phyloP scores from a whole-genome alignment of 2,113 vertebrate genomes.

The Seriola rivoliana region DNA sequence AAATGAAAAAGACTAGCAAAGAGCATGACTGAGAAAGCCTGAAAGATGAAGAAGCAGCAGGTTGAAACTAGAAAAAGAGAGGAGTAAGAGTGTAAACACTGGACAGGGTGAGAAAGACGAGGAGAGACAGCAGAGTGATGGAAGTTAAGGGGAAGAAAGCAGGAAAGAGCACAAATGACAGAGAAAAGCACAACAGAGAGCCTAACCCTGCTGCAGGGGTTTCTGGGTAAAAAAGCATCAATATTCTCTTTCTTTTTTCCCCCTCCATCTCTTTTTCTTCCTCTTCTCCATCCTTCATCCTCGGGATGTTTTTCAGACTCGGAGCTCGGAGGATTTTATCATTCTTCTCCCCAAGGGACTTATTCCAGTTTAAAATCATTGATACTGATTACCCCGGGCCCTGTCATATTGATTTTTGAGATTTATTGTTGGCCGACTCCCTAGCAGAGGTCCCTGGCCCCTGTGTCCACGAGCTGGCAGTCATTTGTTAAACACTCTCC shows the following conservation, averaged over 20 bases:
- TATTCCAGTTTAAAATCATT: conserved; percentile 83
- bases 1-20: not conserved
- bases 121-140: conserved; percentile 34
- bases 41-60: not conserved
- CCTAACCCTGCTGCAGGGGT: conserved; percentile 47
- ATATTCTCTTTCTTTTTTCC: conserved; percentile 46
- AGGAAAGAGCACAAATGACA: conserved; percentile 12
- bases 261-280: conserved; percentile 29
- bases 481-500: conserved; percentile 83
- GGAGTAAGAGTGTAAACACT: not conserved
- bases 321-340: conserved; percentile 73
- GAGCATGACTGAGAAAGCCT: not conserved
- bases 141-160: conserved; percentile 16
- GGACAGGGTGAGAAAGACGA: not conserved
- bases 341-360: conserved; percentile 71
- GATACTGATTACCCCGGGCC: conserved; percentile 83
- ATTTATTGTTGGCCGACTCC: conserved; percentile 81
- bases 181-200: conserved; percentile 62
- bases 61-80: not conserved
- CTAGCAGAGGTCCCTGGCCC: conserved; percentile 69
- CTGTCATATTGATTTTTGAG: conserved; percentile 85
- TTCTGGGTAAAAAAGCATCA: conserved; percentile 72
- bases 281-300: conserved; percentile 69
- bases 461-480: conserved; percentile 68
- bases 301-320: conserved; percentile 76